Conservation (phyloP, 2,888 invertebrate genomes). For the Dorcus parallelipipedus region DNA sequence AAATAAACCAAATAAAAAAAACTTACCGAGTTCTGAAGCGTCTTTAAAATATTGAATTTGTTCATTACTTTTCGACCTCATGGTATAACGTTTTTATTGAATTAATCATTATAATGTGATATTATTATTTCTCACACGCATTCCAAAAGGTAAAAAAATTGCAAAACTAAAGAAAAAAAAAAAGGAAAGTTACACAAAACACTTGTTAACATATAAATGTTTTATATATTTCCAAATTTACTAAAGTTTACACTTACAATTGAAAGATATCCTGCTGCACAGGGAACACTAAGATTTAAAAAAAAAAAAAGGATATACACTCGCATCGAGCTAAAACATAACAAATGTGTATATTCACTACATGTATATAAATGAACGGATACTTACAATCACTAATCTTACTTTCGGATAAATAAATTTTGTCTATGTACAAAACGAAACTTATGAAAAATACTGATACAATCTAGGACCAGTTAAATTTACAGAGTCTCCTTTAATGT, state of each 20-base stretch:
- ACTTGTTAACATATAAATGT: neutral
- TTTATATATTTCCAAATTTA: slow-evolving; percentile 1
- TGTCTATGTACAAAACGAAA: slow-evolving; percentile 5
- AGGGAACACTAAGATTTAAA: neutral
- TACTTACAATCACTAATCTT: too few relatives aligned
- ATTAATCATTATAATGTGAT: too few relatives aligned
- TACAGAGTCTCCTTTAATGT: slow-evolving; percentile 45
- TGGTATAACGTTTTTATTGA: too few relatives aligned
- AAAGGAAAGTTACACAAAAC: neutral
- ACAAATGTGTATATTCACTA: neutral
- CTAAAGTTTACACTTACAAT: slow-evolving; percentile 1
- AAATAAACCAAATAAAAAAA: too few relatives aligned
- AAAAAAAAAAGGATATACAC: neutral
- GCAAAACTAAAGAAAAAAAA: too few relatives aligned
- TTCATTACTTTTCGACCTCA: too few relatives aligned
- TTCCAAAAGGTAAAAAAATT: too few relatives aligned
- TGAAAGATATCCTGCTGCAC: neutral
- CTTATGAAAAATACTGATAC: slow-evolving; percentile 57
- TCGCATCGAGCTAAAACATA: neutral
- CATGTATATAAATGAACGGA: too few relatives aligned
- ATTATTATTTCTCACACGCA: too few relatives aligned
- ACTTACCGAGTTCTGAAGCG: too few relatives aligned
- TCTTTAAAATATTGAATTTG: too few relatives aligned
- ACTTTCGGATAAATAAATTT: too few relatives aligned
- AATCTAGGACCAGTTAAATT: slow-evolving; percentile 46